Conservation (phyloP, 1,140 invertebrate species). For the Euura lappo region DNA sequence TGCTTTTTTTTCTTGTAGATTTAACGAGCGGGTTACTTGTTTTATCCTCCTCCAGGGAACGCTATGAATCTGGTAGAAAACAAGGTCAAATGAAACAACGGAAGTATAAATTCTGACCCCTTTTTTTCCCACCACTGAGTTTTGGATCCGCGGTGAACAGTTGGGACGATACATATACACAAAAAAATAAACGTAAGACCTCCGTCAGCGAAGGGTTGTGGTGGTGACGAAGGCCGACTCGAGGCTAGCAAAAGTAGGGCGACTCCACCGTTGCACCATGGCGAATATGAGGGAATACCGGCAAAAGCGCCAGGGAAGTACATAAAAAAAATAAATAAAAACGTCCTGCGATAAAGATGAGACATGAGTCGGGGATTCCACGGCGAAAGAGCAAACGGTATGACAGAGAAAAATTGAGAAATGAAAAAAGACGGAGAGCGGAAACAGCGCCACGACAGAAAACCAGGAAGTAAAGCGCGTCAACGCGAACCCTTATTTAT, state of each 20-base stretch:
- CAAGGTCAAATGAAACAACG: too few relatives aligned
- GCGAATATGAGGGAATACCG: not conserved
- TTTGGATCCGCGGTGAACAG: too few relatives aligned
- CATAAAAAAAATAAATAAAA: conserved; percentile 12
- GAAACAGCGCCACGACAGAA: not conserved
- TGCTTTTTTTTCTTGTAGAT: too few relatives aligned
- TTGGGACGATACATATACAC: too few relatives aligned
- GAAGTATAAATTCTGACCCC: too few relatives aligned
- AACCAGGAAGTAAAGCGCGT: too few relatives aligned
- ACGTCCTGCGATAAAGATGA: conserved; percentile 18
- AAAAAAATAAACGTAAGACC: not conserved
- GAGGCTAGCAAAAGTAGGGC: not conserved
- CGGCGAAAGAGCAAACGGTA: too few relatives aligned
- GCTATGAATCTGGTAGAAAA: too few relatives aligned
- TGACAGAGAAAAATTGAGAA: not conserved
- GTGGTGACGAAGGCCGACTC: not conserved
- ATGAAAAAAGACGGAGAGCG: not conserved
- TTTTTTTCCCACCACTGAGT: too few relatives aligned
- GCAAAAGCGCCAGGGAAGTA: not conserved
- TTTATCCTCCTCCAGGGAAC: too few relatives aligned
- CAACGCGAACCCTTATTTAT: not conserved
- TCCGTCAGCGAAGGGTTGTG: not conserved
- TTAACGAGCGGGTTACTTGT: too few relatives aligned
- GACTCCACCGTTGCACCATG: not conserved
- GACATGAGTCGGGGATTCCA: conserved; percentile 11